phyloP scores from a whole-genome alignment of 2,888 invertebrate species.

The Neoitamus cyanurus region DNA sequence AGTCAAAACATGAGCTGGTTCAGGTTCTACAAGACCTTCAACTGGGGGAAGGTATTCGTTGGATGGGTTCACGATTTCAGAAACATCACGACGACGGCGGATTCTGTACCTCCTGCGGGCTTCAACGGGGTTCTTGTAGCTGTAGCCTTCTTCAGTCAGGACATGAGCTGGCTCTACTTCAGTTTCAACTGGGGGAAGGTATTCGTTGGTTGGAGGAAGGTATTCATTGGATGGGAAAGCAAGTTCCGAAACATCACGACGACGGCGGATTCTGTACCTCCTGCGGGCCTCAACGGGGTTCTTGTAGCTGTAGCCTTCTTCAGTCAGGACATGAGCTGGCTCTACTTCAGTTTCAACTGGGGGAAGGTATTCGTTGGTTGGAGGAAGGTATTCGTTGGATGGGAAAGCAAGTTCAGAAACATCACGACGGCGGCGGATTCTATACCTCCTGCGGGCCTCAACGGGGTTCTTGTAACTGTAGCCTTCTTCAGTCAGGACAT shows the following conservation, averaged over 20 bases:
- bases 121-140: conserved; percentile 24
- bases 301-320: conserved; percentile 32
- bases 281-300: conserved; percentile 10
- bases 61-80: neutral
- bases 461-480: conserved; percentile 2
- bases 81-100: conserved; percentile 35
- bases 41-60: conserved; percentile 18
- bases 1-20: neutral
- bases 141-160: conserved; percentile 21
- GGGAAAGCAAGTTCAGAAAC: conserved; percentile 27
- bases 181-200: neutral
- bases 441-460: conserved; percentile 26
- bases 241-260: conserved; percentile 6
- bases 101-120: conserved; percentile 22
- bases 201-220: conserved; percentile 13
- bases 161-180: conserved; percentile 2
- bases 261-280: conserved; percentile 26
- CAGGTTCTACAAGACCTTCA: neutral
- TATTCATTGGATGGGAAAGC: conserved; percentile 14
- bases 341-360: conserved; percentile 19
- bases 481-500: neutral
- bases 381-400: conserved; percentile 25
- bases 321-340: neutral
- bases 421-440: conserved; percentile 36
- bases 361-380: conserved; percentile 30